phyloP scores from a whole-genome alignment of 2,113 vertebrate genomes.

The Anser cygnoides region DNA sequence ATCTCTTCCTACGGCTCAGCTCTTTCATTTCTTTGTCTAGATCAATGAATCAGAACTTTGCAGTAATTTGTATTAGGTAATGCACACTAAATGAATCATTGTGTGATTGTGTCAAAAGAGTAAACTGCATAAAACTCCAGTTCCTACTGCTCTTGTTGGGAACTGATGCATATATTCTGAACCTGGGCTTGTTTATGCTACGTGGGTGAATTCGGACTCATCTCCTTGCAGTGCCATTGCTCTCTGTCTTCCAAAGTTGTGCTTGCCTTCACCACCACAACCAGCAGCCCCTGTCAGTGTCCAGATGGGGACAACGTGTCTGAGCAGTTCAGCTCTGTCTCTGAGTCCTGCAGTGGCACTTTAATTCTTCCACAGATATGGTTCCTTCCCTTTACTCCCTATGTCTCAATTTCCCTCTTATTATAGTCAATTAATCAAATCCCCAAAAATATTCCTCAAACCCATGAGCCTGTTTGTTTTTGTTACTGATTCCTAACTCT shows the following conservation, averaged over 20 bases:
- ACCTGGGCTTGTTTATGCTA: background rate
- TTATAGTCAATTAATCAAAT: background rate
- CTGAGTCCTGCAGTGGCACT: background rate
- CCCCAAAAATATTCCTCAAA: background rate
- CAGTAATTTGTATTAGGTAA: background rate
- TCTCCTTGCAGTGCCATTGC: background rate
- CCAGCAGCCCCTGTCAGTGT: background rate
- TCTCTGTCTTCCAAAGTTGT: background rate
- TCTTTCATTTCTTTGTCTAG: background rate
- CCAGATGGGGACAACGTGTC: background rate
- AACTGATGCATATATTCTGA: background rate
- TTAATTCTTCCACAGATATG: background rate
- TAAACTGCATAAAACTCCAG: background rate
- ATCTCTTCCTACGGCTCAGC: background rate
- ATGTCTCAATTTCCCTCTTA: background rate
- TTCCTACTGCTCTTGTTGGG: background rate
- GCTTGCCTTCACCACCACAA: background rate
- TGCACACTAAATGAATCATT: background rate
- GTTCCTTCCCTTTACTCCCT: background rate
- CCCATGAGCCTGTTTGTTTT: background rate
- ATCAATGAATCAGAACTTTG: background rate
- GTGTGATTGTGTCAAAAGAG: background rate
- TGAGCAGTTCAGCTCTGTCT: background rate
- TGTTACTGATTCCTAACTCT: background rate
- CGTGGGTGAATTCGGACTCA: background rate